Percentiles rank a stretch among this genome's conserved stretches.
Conservation (phyloP, 2,797 vertebrate species). For the Dicrostonyx torquatus region DNA sequence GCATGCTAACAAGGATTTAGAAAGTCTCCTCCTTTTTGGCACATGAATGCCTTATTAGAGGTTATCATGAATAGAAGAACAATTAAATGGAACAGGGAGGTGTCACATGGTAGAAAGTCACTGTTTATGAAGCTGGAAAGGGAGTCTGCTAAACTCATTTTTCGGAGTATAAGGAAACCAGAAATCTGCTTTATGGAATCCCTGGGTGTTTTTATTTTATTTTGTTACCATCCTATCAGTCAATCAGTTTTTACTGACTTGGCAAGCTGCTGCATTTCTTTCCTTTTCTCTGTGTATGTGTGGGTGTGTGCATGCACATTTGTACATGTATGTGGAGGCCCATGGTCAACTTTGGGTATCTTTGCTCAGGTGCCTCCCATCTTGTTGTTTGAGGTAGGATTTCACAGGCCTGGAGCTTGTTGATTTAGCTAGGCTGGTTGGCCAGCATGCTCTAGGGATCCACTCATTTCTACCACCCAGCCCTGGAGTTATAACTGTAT, state of each 20-base stretch:
- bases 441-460: too few relatives aligned
- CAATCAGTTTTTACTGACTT: neutral
- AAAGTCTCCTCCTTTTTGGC: neutral
- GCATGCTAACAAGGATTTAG: neutral
- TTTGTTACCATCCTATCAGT: constrained; percentile 27
- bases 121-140: neutral
- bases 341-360: neutral
- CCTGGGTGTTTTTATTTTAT: constrained; percentile 17
- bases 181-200: neutral
- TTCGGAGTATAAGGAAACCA: neutral
- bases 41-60: neutral
- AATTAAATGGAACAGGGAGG: neutral
- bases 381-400: neutral
- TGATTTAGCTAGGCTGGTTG: neutral
- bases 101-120: neutral
- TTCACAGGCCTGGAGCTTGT: neutral
- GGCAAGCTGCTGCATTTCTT: neutral
- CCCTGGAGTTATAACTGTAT: too few relatives aligned
- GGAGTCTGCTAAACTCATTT: neutral
- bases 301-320: too few relatives aligned
- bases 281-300: neutral
- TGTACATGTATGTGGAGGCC: neutral
- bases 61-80: constrained; percentile 5
- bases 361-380: too few relatives aligned
- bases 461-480: too few relatives aligned